Conservation (phyloP, 2,797 vertebrate species). For the Periparus ater region DNA sequence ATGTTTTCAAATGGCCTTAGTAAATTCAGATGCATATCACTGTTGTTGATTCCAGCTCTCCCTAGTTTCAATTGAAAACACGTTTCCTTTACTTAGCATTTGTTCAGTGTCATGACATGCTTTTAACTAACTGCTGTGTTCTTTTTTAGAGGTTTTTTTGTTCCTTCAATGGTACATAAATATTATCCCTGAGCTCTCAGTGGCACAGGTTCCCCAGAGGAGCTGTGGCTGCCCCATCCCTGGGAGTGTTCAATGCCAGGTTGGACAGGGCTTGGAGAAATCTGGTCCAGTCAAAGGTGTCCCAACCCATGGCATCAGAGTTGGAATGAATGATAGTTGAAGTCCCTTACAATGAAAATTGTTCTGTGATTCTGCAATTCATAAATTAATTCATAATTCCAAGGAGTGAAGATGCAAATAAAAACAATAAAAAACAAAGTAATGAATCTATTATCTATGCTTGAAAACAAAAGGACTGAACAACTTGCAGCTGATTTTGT, state of each 20-base stretch:
- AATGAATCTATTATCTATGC: neutral
- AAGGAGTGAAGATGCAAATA: neutral
- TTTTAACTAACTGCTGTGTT: neutral
- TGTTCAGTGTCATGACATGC: neutral
- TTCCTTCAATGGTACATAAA: neutral
- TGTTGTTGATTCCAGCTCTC: neutral
- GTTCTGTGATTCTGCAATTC: neutral
- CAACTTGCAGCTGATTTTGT: neutral
- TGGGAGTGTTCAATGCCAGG: neutral
- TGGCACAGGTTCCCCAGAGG: neutral
- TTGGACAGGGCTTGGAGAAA: neutral
- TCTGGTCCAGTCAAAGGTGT: rapidly evolving
- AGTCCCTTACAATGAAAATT: neutral
- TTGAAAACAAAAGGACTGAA: neutral
- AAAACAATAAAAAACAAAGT: neutral
- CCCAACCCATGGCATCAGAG: rapidly evolving
- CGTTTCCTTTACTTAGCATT: neutral
- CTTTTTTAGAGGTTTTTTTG: neutral
- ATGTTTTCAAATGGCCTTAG: neutral
- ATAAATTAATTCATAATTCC: neutral
- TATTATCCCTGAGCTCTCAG: neutral
- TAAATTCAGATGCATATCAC: neutral
- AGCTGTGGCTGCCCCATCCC: neutral
- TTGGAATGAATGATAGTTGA: neutral
- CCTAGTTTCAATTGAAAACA: neutral